Base-by-base conservation (phyloP, 2,797 vertebrate genomes). In the Alca torda region DNA sequence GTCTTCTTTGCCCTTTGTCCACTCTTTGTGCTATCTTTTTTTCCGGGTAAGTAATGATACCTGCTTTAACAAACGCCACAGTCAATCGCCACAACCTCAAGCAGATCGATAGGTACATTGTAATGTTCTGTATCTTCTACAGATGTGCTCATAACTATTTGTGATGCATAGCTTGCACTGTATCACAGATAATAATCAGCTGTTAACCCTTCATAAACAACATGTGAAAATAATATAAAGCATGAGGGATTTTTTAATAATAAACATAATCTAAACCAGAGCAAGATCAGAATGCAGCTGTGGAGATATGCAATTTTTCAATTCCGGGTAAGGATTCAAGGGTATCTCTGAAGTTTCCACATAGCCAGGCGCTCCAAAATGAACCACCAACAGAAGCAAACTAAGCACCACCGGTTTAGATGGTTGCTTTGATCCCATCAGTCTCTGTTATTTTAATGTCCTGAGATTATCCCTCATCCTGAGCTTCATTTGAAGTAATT, bases 221-320 rank as follows among this genome's bases (percentile, higher is more conserved):
- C 73, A 63, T 65, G 92, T 37, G 43, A 95, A 93, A 96, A 93
- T 84, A 91, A 96, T 94, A 78, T n/a, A 86, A 93, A 93, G 13
- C 69, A 86, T n/a, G 33, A 83, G 26, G 41, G 20, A 23, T 68
- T 83, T 89, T 92, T 84, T 56, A 78, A 89, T 90, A 86, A 79
- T 74, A 95, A 84, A 54, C 24, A 21, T 92, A 92, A 96, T 82
- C n/a, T 70, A 84, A 94, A 96, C 0, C 93, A 95, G 90, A 94
- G 45, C 39, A 78, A 90, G 85, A 53, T 46, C 83, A 90, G 61
- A 96, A 87, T 45, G 43, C 33, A 73, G 9, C 57, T 67, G 35
- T 23, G 37, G 51, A 84, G 35, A 73, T 48, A 86, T 1, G 39
- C 1, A 3, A 10, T 39, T 88, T 93, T 76, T 56, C 61, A 30